A percentile compares a stretch with the other conserved stretches of the same genome.
These are phyloP conservation scores for Lacerta viridis DNA, from an alignment of 2,797 vertebrate species.

Conservation along the genomic window DNA sequence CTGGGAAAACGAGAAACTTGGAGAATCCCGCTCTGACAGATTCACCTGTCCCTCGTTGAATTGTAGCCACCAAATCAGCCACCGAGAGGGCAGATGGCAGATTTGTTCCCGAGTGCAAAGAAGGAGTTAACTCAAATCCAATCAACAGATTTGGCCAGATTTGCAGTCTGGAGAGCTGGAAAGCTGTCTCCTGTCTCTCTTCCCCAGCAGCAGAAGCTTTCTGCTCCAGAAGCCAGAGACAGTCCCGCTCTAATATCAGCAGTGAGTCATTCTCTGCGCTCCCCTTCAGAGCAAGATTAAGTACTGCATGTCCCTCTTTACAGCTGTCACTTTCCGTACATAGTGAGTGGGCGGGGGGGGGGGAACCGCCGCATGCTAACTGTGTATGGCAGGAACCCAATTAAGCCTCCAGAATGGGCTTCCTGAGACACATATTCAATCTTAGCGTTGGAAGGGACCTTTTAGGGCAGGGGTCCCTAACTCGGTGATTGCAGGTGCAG, in stretches of 20 bases:
- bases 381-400: no score
- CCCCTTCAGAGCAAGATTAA: constrained; percentile 20
- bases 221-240: neutral
- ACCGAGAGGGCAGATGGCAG: neutral
- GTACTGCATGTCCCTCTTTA: neutral
- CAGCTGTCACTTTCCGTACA: constrained; percentile 8
- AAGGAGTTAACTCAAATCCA: constrained; percentile 25
- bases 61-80: neutral
- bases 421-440: neutral
- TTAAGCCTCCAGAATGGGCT: no score
- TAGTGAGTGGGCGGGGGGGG: neutral
- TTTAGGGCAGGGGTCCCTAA: no score
- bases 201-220: neutral
- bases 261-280: neutral
- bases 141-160: neutral
- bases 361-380: neutral
- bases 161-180: neutral
- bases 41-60: neutral
- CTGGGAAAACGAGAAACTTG: no score
- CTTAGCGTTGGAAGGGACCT: neutral
- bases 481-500: no score
- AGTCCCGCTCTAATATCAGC: neutral
- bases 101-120: neutral
- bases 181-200: neutral
- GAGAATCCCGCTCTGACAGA: no score